Conservation (phyloP, 2,888 invertebrate species). For the Craniophora ligustri region DNA sequence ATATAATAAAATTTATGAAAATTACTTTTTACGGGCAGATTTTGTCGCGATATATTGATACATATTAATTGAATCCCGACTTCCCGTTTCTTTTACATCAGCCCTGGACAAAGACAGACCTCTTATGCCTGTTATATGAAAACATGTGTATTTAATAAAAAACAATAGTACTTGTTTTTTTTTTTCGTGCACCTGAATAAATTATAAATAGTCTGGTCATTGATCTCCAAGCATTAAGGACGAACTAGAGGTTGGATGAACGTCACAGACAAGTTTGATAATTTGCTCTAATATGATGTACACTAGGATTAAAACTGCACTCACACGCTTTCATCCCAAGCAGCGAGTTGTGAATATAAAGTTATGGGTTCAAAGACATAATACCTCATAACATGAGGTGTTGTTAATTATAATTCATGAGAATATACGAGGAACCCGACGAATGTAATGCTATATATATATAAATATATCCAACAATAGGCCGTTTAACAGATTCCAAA, state of each 20-base stretch:
- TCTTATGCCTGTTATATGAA: no score
- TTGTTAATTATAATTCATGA: background rate
- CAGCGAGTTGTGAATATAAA: conserved; percentile 5
- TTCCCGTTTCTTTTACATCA: no score
- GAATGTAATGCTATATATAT: conserved; percentile 28
- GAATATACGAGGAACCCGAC: conserved; percentile 39
- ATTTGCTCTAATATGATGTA: conserved; percentile 20
- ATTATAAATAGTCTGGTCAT: background rate
- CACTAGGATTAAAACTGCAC: conserved; percentile 7
- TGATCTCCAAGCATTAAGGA: background rate
- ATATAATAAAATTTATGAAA: no score
- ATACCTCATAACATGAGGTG: background rate
- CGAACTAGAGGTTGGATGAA: no score
- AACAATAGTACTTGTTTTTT: background rate
- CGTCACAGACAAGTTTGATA: no score
- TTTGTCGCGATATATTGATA: no score
- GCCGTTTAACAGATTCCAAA: conserved; percentile 33
- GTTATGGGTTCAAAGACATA: conserved; percentile 2
- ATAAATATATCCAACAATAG: conserved; percentile 28
- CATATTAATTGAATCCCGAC: no score
- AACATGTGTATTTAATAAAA: no score
- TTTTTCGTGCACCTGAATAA: background rate
- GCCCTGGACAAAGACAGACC: no score
- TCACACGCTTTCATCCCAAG: conserved; percentile 2
- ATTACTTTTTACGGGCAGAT: no score